Percentiles rank a stretch among this genome's conserved stretches.
phyloP scores from a whole-genome alignment of 2,888 invertebrate species.

The Leptogaster cylindrica region DNA sequence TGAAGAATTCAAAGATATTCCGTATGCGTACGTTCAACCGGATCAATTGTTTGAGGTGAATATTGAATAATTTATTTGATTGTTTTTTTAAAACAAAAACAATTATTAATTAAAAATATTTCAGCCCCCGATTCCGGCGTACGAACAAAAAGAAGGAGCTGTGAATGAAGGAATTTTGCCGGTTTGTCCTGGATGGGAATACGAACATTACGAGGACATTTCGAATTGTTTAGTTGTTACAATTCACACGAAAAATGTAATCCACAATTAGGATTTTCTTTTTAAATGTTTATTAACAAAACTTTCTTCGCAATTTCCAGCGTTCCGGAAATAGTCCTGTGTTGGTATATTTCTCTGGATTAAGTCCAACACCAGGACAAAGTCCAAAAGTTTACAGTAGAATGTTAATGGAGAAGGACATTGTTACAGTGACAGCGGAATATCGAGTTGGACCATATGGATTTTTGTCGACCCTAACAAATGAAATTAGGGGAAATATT shows the following conservation, averaged over 20 bases:
- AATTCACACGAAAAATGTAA: slow-evolving; percentile 2
- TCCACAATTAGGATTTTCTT: not conserved
- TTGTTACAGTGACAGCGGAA: slow-evolving; percentile 58
- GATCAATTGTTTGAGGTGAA: no score
- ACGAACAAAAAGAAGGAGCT: no score
- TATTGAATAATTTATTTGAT: no score
- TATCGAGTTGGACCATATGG: slow-evolving; percentile 60
- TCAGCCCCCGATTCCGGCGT: no score
- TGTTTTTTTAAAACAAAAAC: no score
- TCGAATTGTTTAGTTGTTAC: no score
- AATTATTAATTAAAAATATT: no score
- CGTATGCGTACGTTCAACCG: no score
- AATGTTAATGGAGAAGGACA: slow-evolving; percentile 55
- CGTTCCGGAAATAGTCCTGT: slow-evolving; percentile 49
- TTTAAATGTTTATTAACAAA: not conserved
- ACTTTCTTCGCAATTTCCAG: not conserved
- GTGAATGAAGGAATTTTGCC: no score
- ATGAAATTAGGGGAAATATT: slow-evolving; percentile 62
- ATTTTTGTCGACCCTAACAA: slow-evolving; percentile 61
- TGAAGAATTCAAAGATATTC: no score
- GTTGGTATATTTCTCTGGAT: slow-evolving; percentile 50
- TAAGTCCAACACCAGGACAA: slow-evolving; percentile 49
- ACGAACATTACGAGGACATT: no score
- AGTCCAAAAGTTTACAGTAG: slow-evolving; percentile 49
- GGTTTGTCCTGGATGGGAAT: no score